phyloP scores from a whole-genome alignment of 2,888 invertebrate genomes.

The Anthophora plumipes region DNA sequence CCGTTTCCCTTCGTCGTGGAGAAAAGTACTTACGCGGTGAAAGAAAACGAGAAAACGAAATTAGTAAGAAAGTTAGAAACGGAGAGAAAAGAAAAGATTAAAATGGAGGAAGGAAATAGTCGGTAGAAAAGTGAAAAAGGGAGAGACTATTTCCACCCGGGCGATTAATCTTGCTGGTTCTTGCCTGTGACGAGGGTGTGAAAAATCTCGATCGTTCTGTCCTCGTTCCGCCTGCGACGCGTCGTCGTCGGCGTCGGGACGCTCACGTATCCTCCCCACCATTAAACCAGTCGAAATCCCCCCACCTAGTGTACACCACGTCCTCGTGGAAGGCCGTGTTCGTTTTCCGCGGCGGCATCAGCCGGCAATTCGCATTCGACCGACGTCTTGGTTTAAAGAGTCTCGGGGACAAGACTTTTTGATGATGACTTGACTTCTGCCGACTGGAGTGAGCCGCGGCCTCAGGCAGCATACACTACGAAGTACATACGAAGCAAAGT shows the following conservation, averaged over 20 bases:
- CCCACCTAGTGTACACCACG: conserved; percentile 51
- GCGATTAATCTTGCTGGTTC: conserved; percentile 11
- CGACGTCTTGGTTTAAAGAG: conserved; percentile 92
- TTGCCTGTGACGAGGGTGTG: conserved; percentile 27
- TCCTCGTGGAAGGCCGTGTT: conserved; percentile 70
- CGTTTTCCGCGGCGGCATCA: conserved; percentile 73
- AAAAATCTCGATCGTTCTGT: conserved; percentile 38
- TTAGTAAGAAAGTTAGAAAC: neutral
- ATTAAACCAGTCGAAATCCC: conserved; percentile 38
- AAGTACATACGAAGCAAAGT: conserved; percentile 31
- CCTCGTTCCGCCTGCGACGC: conserved; percentile 12
- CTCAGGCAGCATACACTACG: conserved; percentile 63
- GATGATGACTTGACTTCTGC: conserved; percentile 93
- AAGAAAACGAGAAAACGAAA: too few relatives aligned
- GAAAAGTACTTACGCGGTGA: too few relatives aligned
- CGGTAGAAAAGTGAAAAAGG: conserved; percentile 1
- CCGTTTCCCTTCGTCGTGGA: neutral
- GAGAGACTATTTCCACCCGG: conserved; percentile 1
- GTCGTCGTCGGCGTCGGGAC: conserved; percentile 67
- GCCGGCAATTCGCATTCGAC: conserved; percentile 94
- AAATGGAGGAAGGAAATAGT: neutral
- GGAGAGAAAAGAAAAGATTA: neutral
- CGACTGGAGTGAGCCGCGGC: conserved; percentile 86
- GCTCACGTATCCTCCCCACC: conserved; percentile 71
- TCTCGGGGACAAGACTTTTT: conserved; percentile 86